Base-by-base conservation (phyloP, 2,888 invertebrate species). In the Nemoura dubitans region DNA sequence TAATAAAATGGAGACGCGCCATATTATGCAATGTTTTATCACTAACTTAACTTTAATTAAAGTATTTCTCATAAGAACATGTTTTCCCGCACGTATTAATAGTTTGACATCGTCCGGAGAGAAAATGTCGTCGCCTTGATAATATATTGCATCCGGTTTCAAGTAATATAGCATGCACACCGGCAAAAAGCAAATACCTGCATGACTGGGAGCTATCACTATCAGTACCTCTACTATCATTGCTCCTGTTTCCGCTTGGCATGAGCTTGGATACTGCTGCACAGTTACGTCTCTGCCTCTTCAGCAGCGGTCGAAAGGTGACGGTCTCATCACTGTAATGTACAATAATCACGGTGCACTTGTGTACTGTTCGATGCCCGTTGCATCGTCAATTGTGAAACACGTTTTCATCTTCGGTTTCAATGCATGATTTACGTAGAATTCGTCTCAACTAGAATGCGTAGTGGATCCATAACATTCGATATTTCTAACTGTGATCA, bases 31-130 rank as follows among this genome's bases (percentile, higher is more conserved):
- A 59, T 59, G 59, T 59, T 59, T 59, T 59, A 59, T 59, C 59
- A 59, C 59, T 59, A 59, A 59, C 16, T 59, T 59, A 59, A 59
- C 59, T 59, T 59, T 59, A 59, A 59, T 59, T 59, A 59, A 59
- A 59, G 59, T 59, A 59, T 59, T 59, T 59, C 59, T 59, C 59
- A 59, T 59, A 21, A 59, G 59, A 7, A 21, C 59, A 59, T 16
- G 59, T 59, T 59, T 59, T 59, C 59, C 59, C 14, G 59, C 59
- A 59, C 59, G 59, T 59, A 59, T 59, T 59, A 59, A 59, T 59
- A 59, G 59, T 59, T 59, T 59, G 59, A 59, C 59, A 21, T 59
- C 21, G 59, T 21, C 16, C 59, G 14, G 59, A 10, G 21, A 59
- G 59, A 59, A 59, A 21, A 21, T 21, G 59, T 59, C 59, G 59